phyloP scores from a whole-genome alignment of 2,888 invertebrate species.

The Atrina japonica region DNA sequence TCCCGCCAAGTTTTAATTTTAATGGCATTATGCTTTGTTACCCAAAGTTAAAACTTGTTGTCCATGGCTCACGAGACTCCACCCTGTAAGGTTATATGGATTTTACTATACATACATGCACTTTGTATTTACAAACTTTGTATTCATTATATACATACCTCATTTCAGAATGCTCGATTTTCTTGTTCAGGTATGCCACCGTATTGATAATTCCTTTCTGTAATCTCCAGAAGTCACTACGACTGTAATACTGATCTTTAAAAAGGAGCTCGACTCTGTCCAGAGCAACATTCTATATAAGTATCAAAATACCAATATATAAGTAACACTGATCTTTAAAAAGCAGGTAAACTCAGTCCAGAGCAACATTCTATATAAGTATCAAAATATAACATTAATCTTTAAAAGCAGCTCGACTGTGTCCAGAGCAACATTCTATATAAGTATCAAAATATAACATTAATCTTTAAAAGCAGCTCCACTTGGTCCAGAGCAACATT shows the following conservation, averaged over 20 bases:
- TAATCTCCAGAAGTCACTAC: conserved; percentile 99
- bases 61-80: too few relatives aligned
- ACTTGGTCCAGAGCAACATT: conserved; percentile 95
- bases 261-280: conserved; percentile 98
- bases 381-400: too few relatives aligned
- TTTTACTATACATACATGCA: too few relatives aligned
- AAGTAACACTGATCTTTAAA: conserved; percentile 98
- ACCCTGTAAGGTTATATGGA: too few relatives aligned
- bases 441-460: not conserved
- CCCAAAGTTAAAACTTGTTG: too few relatives aligned
- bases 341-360: conserved; percentile 97
- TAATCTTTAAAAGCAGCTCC: not conserved
- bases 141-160: conserved; percentile 66
- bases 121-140: not conserved
- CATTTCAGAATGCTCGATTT: conserved; percentile 91
- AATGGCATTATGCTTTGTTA: too few relatives aligned
- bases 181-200: conserved; percentile 96
- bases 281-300: conserved; percentile 87
- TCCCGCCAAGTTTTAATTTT: too few relatives aligned
- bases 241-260: conserved; percentile 98
- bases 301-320: not conserved
- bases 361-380: conserved; percentile 85
- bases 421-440: conserved; percentile 90
- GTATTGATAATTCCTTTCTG: conserved; percentile 92
- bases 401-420: conserved; percentile 86